Evolutionary conservation across 2,797 vertebrate genomes (phyloP), one percentile per base, ranked within the genome.

Genomic region (Rhinophrynus dorsalis): DNA sequence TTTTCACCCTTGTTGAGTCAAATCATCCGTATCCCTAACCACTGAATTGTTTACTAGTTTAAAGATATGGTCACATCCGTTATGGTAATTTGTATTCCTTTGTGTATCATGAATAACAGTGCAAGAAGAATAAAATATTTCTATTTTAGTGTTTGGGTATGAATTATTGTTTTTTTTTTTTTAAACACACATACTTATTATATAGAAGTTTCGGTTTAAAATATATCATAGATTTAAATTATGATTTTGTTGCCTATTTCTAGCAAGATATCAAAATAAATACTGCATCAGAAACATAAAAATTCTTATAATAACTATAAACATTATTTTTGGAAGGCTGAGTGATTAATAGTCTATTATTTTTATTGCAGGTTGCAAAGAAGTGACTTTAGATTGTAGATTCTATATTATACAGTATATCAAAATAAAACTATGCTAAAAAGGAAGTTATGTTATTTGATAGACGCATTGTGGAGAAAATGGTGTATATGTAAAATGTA

Each of bases 1-100:
- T 98, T 95, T 98, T 99, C 96, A 98, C 96, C 96, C 96, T 97
- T 98, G 96, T 98, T 99, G 96, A 97, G 97, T 98, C 94, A 93
- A 96, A 98, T 98, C 94, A 98, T 96, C 95, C 93, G 87, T 84
- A 92, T 92, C 89, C 89, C 93, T 98, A 98, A 98, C 92, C 91
- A 94, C 89, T 89, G 84, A 87, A 94, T 94, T 96, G 95, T 98
- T 98, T 97, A 97, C 94, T 89, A 93, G 94, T 93, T 97, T 96
- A 93, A 92, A 92, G 90, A 86, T 93, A 90, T 85, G 93, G 95
- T 95, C 93, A 88, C 89, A 94, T 96, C 92, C 88, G 76, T 93
- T 95, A 94, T 91, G 90, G 88, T 95, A 92, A 96, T 95, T 96
- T 92, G 92, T 88, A 86, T 81, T 91, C 92, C 89, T 92, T 83